These are phyloP conservation scores for Gymnobelideus leadbeateri DNA, from an alignment of 2,113 vertebrate species.

Conservation along the genomic window DNA sequence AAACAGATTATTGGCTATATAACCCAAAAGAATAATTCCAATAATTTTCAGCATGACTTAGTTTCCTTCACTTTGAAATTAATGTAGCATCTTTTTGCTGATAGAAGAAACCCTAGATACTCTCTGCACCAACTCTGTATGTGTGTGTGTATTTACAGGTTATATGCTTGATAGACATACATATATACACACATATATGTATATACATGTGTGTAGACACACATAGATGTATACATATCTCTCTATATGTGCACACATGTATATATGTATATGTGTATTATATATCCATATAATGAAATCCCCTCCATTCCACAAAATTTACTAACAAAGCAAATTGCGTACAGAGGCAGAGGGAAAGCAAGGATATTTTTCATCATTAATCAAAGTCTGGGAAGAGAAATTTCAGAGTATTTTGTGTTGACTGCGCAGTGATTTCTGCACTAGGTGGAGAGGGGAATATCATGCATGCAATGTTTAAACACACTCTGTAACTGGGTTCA, in stretches of 20 bases:
- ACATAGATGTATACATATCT: too few species aligned
- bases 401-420: neutral
- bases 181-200: too few species aligned
- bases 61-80: neutral
- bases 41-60: neutral
- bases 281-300: too few species aligned
- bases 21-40: neutral
- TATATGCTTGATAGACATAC: too few species aligned
- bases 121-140: neutral
- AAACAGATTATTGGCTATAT: neutral
- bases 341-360: neutral
- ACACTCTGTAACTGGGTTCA: rapidly evolving
- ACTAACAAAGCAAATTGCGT: slow-evolving; percentile 16
- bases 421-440: neutral
- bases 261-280: too few species aligned
- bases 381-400: neutral
- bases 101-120: neutral
- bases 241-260: too few species aligned
- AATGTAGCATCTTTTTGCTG: neutral
- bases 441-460: neutral
- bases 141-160: too few species aligned
- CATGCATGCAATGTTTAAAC: neutral
- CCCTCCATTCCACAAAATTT: slow-evolving; percentile 4
- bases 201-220: too few species aligned
- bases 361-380: neutral